Percentiles rank a stretch among this genome's conserved stretches.
phyloP scores from a whole-genome alignment of 64 coral and sea anemone species.

The Platygyra sinensis region DNA sequence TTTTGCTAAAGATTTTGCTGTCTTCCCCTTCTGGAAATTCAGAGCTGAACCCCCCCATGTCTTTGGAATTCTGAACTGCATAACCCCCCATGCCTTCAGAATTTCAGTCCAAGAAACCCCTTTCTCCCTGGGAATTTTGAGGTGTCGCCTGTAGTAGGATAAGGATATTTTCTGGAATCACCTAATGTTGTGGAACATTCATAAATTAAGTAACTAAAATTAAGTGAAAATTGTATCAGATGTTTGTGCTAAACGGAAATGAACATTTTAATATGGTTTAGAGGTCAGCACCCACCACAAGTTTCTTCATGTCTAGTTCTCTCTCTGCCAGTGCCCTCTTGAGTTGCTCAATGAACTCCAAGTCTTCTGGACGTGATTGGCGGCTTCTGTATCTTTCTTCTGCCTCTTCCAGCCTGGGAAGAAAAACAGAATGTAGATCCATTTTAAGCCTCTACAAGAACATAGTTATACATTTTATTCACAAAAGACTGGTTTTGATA shows the following conservation, averaged over 20 bases:
- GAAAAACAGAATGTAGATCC: not conserved
- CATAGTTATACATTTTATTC: not conserved
- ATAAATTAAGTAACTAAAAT: no score
- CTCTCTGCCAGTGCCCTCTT: constrained; percentile 85
- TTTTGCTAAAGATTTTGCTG: no score
- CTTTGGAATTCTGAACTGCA: no score
- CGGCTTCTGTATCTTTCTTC: constrained; percentile 83
- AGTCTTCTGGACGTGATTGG: constrained; percentile 84
- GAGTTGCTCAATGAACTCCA: constrained; percentile 83
- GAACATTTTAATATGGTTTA: not conserved
- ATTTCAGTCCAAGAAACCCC: no score
- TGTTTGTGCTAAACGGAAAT: not conserved
- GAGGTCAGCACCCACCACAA: constrained; percentile 64
- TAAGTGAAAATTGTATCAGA: no score
- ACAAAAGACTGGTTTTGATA: not conserved
- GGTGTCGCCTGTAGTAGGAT: no score
- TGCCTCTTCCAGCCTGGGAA: constrained; percentile 90
- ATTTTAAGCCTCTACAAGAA: not conserved
- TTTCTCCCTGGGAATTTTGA: no score
- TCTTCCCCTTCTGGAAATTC: no score
- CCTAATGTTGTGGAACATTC: no score
- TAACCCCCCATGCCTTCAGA: no score
- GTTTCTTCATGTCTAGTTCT: constrained; percentile 94
- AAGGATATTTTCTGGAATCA: no score
- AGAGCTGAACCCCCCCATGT: no score